Percentiles rank a stretch among this genome's conserved stretches.
Evolutionary conservation across 2,888 invertebrate genomes (phyloP).

Genomic region (Ferdinandea cuprea): DNA sequence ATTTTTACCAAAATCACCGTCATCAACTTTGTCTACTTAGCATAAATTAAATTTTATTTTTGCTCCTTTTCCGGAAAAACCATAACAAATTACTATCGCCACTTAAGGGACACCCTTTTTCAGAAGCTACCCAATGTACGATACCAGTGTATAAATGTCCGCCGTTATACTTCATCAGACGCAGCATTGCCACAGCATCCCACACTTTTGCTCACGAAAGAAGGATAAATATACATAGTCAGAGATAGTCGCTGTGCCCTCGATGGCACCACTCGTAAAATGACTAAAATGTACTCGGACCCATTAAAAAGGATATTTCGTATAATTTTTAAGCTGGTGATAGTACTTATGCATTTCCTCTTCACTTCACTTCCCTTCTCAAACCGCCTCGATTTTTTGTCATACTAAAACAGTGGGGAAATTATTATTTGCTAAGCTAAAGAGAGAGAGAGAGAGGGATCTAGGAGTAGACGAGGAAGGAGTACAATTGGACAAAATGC

Average conservation of each 20-base stretch:
- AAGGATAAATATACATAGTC: slow-evolving; percentile 12
- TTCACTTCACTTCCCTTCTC: too few relatives aligned
- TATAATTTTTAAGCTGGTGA: slow-evolving; percentile 62
- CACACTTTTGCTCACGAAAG: slow-evolving; percentile 8
- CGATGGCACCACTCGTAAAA: slow-evolving; percentile 35
- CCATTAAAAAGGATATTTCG: slow-evolving; percentile 59
- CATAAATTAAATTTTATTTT: slow-evolving; percentile 59
- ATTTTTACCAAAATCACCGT: slow-evolving; percentile 39
- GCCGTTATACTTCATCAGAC: slow-evolving; percentile 17
- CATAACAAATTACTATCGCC: slow-evolving; percentile 66
- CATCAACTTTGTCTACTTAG: slow-evolving; percentile 55
- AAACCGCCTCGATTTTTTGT: neutral
- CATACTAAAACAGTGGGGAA: slow-evolving; percentile 11
- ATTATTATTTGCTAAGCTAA: slow-evolving; percentile 28
- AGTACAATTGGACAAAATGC: neutral
- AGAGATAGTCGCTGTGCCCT: slow-evolving; percentile 19
- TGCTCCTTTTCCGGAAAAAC: slow-evolving; percentile 32
- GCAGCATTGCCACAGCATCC: slow-evolving; percentile 9
- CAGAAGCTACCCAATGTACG: slow-evolving; percentile 2
- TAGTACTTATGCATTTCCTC: slow-evolving; percentile 41
- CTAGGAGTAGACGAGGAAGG: neutral
- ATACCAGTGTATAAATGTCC: slow-evolving; percentile 15
- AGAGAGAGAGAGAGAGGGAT: neutral
- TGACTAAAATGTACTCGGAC: slow-evolving; percentile 59
- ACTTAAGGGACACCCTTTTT: slow-evolving; percentile 65